Evolutionary conservation across 2,113 vertebrate genomes (phyloP).

Genomic region (Eolophus roseicapilla): DNA sequence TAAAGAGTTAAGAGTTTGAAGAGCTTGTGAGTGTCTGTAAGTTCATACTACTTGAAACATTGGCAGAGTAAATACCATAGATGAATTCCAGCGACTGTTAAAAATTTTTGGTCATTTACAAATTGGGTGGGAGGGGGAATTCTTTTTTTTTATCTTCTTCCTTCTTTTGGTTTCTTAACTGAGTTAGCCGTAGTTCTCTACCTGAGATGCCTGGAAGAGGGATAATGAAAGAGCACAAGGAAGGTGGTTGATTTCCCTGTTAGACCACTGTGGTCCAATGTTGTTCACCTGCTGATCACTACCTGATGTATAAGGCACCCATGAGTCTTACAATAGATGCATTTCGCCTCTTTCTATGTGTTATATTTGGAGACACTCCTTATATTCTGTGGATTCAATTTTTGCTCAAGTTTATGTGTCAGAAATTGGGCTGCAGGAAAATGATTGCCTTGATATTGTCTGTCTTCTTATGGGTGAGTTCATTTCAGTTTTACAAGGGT

Average conservation of each 20-base stretch:
- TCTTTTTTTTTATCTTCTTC: neutral
- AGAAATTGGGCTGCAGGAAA: neutral
- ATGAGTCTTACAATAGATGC: neutral
- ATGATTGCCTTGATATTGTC: neutral
- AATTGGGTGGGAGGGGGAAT: neutral
- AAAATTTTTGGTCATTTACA: neutral
- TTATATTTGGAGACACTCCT: neutral
- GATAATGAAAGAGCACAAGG: neutral
- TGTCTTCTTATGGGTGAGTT: neutral
- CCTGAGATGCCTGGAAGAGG: neutral
- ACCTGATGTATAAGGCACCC: neutral
- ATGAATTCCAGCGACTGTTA: neutral
- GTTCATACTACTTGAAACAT: neutral
- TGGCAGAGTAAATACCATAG: neutral
- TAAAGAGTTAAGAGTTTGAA: neutral
- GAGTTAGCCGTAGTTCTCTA: neutral
- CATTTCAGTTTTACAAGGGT: neutral
- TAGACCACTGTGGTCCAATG: neutral
- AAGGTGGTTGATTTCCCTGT: neutral
- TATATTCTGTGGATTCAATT: neutral
- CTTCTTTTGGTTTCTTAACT: neutral
- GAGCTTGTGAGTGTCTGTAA: neutral
- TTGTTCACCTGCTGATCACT: accelerated
- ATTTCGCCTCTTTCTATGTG: neutral
- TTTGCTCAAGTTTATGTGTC: neutral